Conservation (phyloP, 2,113 vertebrate species). For the Cinclus cinclus region DNA sequence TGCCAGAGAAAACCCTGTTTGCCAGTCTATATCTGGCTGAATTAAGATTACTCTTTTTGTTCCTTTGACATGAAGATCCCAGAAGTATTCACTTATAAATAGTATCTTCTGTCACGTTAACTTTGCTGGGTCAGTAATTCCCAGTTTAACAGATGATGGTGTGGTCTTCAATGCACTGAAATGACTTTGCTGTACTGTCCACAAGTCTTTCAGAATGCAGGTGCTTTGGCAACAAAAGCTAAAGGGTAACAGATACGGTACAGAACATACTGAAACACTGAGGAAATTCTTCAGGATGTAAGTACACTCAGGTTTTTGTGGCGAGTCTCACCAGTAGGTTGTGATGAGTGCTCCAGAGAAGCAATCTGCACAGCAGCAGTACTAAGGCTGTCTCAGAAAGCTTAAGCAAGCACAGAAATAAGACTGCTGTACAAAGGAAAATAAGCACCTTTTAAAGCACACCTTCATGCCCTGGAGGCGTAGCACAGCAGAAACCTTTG, state of each 20-base stretch:
- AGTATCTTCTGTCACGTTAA: neutral
- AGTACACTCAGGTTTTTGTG: neutral
- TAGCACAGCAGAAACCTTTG: neutral
- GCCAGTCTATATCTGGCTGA: neutral
- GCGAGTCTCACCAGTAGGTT: neutral
- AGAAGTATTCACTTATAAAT: neutral
- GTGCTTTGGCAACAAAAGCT: neutral
- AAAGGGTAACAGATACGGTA: neutral
- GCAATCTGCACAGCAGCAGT: neutral
- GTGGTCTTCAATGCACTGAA: neutral
- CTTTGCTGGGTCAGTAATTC: neutral
- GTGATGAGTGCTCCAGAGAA: neutral
- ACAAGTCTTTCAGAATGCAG: neutral
- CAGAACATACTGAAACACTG: neutral
- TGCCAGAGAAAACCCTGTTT: neutral
- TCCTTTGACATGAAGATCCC: neutral
- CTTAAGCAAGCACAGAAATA: neutral
- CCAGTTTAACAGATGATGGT: neutral
- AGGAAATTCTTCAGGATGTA: neutral
- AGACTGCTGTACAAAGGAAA: neutral
- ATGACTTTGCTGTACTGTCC: neutral
- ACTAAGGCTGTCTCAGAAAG: neutral
- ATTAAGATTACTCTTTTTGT: neutral
- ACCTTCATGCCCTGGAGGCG: neutral
- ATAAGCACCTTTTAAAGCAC: neutral